phyloP scores from a whole-genome alignment of 2,888 invertebrate species.

The Dicyrtoma fusca region DNA sequence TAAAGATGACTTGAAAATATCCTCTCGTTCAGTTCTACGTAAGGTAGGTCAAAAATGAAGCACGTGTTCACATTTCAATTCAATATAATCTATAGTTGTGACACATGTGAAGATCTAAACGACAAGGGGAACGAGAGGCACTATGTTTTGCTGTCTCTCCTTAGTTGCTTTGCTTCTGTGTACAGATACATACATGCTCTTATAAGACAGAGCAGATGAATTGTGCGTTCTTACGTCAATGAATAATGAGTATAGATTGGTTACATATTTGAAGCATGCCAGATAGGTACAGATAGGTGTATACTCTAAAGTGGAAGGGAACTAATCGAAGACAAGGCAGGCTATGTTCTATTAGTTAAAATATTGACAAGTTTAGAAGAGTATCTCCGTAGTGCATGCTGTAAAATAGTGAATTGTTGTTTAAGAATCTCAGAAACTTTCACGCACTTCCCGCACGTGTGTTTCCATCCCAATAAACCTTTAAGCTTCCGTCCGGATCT shows the following conservation, averaged over 20 bases:
- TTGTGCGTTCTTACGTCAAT: background rate
- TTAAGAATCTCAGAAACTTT: background rate
- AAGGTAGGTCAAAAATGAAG: no score
- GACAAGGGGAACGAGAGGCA: no score
- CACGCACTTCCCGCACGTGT: constrained; percentile 31
- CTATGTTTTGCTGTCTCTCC: no score
- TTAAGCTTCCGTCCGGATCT: constrained; percentile 9
- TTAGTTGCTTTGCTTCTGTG: no score
- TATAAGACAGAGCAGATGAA: no score
- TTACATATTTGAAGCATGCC: background rate
- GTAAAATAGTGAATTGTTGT: constrained; percentile 5
- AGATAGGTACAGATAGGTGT: no score
- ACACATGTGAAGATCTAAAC: no score
- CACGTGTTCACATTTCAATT: no score
- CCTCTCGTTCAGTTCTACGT: no score
- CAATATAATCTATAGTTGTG: no score
- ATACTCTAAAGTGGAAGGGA: background rate
- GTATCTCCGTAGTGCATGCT: background rate
- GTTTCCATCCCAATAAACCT: constrained; percentile 12
- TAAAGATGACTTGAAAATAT: no score
- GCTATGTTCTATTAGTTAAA: constrained; percentile 3
- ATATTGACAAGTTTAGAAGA: background rate
- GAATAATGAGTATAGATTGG: constrained; percentile 22
- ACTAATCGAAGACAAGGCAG: constrained; percentile 4
- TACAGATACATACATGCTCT: no score